Base-by-base conservation (phyloP, 2,113 vertebrate genomes). In the Pan paniscus region DNA sequence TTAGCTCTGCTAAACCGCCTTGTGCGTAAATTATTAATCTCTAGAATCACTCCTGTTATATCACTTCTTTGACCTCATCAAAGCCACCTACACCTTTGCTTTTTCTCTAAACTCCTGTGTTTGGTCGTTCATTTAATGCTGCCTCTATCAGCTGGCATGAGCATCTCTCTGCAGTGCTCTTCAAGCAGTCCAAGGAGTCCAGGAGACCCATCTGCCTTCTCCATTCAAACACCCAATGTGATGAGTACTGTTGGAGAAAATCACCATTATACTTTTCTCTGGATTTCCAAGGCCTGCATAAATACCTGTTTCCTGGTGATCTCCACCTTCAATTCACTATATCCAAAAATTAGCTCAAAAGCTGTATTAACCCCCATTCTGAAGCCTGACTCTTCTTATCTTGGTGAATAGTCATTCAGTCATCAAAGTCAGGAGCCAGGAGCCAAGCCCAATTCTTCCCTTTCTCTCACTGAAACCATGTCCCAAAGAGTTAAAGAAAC, bases 191-290 rank as follows among this genome's bases (percentile, higher is more conserved):
- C 18, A 55, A 55, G 52, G 18, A 55, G 52, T 55, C 52, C 52
- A 16, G 48, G 1, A 23, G 7, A 46, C 23, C 17, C 59, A 16
- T 22, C 6, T 46, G 16, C 55, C 38, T 52, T 35, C 23, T 22
- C 50, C 8, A 35, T 3, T 59, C 57, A 80, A 38, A 12, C 27
- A 22, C 52, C 43, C 40, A 8, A 38, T 0, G 18, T 55, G 52
- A 55, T 23, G 32, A 8, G 7, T 2, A 0, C 43, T 23, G 6
- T 22, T n/a, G 25, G 27, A 22, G 1, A 40, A 48, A 73, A n/a
- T 0, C 5, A 6, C 32, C 9, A 0, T 8, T 5, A 20, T 4
- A 9, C 35, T 7, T 55, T 0, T 14, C 40, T 50, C 40, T 67
- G 38, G 55, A 68, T 38, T 32, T 48, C 72, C 17, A 9, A 32